Base-by-base conservation (phyloP, 2,113 vertebrate species). In the Colaptes auratus region DNA sequence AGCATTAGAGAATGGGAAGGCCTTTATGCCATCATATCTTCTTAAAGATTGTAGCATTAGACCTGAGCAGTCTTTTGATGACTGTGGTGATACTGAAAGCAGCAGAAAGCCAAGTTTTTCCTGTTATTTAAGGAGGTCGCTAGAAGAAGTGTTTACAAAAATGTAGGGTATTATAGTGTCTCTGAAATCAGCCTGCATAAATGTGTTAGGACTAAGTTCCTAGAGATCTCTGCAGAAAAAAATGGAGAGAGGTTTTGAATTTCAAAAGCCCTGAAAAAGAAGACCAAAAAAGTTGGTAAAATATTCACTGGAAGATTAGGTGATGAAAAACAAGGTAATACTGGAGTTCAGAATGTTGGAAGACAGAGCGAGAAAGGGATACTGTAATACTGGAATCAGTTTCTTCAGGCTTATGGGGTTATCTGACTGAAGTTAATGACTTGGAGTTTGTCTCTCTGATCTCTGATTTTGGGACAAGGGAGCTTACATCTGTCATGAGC, bases 371-470 rank as follows among this genome's bases (percentile, higher is more conserved):
- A 93, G 64, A 77, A 52, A 35, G 35, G 60, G 23, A 5, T 65
- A 30, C 20, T 61, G 18, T 86, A n/a, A 73, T 25, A 79, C 52
- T 77, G 46, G 31, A 28, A 36, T 83, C 9, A 1, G 15, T 64
- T 92, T 92, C 31, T 48, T 81, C 50, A 84, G 36, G 21, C 28
- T 93, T 94, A 33, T 87, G 48, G 44, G 44, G 58, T 92, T 81
- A 90, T 61, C 66, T 82, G 13, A 61, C 66, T 78, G 53, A 92
- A 94, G n/a, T 86, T 89, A 79, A 77, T 72, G 61, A 89, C 86
- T 89, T 89, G 15, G 30, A 84, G 82, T 82, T 90, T 83, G 39
- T 39, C 10, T 39, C 39, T 39, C 39, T 36, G 36, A 3, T 86
- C 17, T 36, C 69, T 48, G 31, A 63, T 89, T 92, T 84, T 0